Evolutionary conservation across 2,797 vertebrate genomes (phyloP).

Genomic region (Myoxocephalus aenaeus): DNA sequence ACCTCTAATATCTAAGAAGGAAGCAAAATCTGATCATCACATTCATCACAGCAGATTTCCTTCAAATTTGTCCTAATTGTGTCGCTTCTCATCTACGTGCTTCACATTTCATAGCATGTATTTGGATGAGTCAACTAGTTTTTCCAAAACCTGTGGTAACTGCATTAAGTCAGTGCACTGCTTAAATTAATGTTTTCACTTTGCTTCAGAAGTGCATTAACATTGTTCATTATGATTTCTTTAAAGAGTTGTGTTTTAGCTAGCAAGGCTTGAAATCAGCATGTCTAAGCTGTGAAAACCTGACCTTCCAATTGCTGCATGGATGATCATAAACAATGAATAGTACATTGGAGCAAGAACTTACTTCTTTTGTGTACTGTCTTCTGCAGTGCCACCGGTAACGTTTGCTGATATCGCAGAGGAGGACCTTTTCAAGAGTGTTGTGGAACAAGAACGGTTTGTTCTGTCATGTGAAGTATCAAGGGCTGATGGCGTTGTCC

Average conservation of each 20-base stretch:
- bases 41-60: slow-evolving; percentile 46
- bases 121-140: slow-evolving; percentile 34
- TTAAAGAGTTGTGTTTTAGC: slow-evolving; percentile 41
- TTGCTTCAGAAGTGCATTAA: slow-evolving; percentile 73
- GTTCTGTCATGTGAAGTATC: slow-evolving; percentile 88
- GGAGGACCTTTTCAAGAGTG: slow-evolving; percentile 83
- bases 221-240: slow-evolving; percentile 27
- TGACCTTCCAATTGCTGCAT: slow-evolving; percentile 26
- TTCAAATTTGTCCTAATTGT: slow-evolving; percentile 48
- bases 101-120: slow-evolving; percentile 68
- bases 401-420: slow-evolving; percentile 81
- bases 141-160: slow-evolving; percentile 37
- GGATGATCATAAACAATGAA: slow-evolving; percentile 28
- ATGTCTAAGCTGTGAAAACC: slow-evolving; percentile 68
- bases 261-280: slow-evolving; percentile 70
- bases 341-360: slow-evolving; percentile 8
- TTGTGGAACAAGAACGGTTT: slow-evolving; percentile 83
- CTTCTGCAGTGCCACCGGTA: slow-evolving; percentile 79
- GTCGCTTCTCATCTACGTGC: slow-evolving; percentile 59
- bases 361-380: slow-evolving; percentile 33
- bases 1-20: slow-evolving; percentile 66
- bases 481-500: slow-evolving; percentile 74
- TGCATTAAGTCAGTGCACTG: slow-evolving; percentile 60
- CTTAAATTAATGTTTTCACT: slow-evolving; percentile 61
- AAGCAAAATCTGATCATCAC: slow-evolving; percentile 57